These are phyloP conservation scores for Meloe dianella DNA, from an alignment of 2,888 invertebrate genomes.

Conservation along the genomic window DNA sequence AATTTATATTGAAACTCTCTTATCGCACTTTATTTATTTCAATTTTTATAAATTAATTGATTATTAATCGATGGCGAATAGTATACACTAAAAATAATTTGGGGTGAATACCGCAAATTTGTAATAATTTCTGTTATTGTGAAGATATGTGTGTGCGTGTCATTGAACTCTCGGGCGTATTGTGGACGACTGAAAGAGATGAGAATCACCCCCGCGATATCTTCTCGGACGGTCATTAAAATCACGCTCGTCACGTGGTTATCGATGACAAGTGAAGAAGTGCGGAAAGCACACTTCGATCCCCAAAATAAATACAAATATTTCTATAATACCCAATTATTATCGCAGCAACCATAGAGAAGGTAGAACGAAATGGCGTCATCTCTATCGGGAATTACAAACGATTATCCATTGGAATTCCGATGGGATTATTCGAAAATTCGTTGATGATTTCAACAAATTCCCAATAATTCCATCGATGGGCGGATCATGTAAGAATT, in stretches of 20 bases:
- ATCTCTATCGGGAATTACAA: not conserved
- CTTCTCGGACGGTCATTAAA: constrained; percentile 68
- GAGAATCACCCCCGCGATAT: constrained; percentile 64
- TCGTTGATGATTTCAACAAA: too few species aligned
- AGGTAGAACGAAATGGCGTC: not conserved
- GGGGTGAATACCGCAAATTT: not conserved
- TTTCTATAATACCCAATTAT: not conserved
- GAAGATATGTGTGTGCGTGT: constrained; percentile 42
- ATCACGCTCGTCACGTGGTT: constrained; percentile 73
- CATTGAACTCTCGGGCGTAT: constrained; percentile 52
- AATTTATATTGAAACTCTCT: constrained; percentile 25
- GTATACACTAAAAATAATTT: too few species aligned
- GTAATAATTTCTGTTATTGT: too few species aligned
- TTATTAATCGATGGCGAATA: too few species aligned
- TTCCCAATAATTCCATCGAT: too few species aligned
- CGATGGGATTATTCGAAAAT: not conserved
- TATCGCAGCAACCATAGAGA: not conserved
- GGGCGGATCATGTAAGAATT: not conserved
- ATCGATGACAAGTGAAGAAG: constrained; percentile 67
- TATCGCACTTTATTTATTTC: not conserved
- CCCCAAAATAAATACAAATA: not conserved
- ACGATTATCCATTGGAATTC: not conserved
- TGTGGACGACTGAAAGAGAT: constrained; percentile 44
- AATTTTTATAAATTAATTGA: too few species aligned
- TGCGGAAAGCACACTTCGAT: not conserved